Percentiles rank a stretch among this genome's conserved stretches.
Conservation (phyloP, 2,113 vertebrate genomes). For the Brachionichthys hirsutus region DNA sequence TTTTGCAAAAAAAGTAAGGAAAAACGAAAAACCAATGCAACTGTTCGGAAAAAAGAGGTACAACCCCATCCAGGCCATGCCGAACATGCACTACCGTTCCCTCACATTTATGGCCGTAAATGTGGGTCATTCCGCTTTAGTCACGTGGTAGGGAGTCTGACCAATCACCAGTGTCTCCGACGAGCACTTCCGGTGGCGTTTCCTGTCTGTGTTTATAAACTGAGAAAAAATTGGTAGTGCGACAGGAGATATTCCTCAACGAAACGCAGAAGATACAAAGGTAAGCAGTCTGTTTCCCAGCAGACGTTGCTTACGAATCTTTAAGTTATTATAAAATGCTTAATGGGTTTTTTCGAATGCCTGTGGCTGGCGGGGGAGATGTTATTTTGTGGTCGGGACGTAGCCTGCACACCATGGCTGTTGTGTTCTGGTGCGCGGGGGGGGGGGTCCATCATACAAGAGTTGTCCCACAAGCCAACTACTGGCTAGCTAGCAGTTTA, state of each 20-base stretch:
- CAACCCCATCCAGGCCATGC: too few relatives aligned
- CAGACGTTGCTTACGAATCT: neutral
- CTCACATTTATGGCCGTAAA: constrained; percentile 55
- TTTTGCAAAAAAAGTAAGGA: too few relatives aligned
- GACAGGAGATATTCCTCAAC: constrained; percentile 66
- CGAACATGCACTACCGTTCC: neutral
- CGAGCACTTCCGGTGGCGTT: constrained; percentile 80
- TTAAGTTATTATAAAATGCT: neutral
- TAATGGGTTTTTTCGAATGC: neutral
- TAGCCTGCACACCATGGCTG: constrained; percentile 64
- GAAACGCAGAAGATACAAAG: constrained; percentile 52
- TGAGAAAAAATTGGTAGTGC: constrained; percentile 77
- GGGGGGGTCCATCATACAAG: constrained; percentile 47
- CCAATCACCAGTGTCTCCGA: constrained; percentile 59
- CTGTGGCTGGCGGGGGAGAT: constrained; percentile 4
- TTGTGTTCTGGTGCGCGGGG: constrained; percentile 67
- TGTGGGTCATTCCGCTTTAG: neutral
- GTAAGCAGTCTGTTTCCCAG: constrained; percentile 26
- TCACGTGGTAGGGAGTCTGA: constrained; percentile 49
- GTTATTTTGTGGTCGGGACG: constrained; percentile 55
- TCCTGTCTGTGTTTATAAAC: constrained; percentile 86
- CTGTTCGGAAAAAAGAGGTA: too few relatives aligned
- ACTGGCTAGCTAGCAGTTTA: constrained; percentile 36
- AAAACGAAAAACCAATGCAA: too few relatives aligned
- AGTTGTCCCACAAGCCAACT: constrained; percentile 52